phyloP scores from a whole-genome alignment of 2,113 vertebrate genomes.

The Petroica traversi region DNA sequence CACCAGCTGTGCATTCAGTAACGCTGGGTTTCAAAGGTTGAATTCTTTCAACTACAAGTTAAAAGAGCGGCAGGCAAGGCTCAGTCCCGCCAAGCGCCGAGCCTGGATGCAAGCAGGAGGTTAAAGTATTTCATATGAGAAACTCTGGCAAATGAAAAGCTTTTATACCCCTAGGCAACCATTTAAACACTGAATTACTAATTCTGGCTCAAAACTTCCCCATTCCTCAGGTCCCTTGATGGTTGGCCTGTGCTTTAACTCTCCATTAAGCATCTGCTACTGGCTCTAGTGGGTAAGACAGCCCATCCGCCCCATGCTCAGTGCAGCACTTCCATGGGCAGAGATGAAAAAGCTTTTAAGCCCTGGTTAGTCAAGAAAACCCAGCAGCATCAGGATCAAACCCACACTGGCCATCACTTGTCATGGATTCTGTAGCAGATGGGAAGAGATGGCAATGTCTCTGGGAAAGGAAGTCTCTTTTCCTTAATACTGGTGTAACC shows the following conservation, averaged over 20 bases:
- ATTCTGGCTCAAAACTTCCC: neutral
- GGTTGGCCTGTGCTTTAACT: neutral
- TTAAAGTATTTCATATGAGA: neutral
- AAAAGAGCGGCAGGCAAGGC: neutral
- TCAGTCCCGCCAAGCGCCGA: neutral
- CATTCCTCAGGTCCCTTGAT: neutral
- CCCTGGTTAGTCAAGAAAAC: neutral
- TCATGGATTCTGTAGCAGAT: neutral
- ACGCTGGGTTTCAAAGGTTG: neutral
- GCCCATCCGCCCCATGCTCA: neutral
- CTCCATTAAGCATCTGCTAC: neutral
- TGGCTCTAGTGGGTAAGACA: neutral
- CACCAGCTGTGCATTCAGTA: neutral
- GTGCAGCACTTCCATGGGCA: neutral
- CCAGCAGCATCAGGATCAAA: neutral
- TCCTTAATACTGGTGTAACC: neutral
- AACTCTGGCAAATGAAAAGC: slow-evolving; percentile 1
- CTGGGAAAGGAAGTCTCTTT: neutral
- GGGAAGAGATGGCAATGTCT: neutral
- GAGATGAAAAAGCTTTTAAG: neutral
- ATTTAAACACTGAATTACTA: neutral
- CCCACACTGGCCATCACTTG: neutral
- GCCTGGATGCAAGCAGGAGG: neutral
- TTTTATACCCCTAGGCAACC: neutral
- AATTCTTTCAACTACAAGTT: neutral